A percentile compares a stretch with the other conserved stretches of the same genome.
These are phyloP conservation scores for Diachrysia chrysitis DNA, from an alignment of 2,888 invertebrate species.

Conservation along the genomic window DNA sequence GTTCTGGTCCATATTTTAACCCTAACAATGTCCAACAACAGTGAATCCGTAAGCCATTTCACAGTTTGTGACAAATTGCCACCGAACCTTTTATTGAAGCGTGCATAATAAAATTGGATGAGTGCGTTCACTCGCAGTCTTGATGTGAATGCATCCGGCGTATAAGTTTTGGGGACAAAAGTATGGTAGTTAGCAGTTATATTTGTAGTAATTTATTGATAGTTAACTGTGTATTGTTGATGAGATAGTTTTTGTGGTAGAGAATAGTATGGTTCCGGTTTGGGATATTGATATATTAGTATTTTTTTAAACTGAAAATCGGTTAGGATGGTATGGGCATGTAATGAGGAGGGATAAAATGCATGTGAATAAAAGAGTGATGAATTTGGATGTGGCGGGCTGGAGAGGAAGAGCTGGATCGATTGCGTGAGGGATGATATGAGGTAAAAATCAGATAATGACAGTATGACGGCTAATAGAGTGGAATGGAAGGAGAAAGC, in stretches of 20 bases:
- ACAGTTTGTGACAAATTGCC: slow-evolving; percentile 66
- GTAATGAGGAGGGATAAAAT: too few relatives aligned
- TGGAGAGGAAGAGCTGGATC: too few relatives aligned
- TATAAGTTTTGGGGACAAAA: slow-evolving; percentile 34
- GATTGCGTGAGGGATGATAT: too few relatives aligned
- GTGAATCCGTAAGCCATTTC: slow-evolving; percentile 65
- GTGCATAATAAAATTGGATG: slow-evolving; percentile 60
- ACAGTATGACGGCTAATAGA: too few relatives aligned
- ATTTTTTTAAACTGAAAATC: too few relatives aligned
- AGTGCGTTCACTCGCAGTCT: slow-evolving; percentile 52
- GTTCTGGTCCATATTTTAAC: slow-evolving; percentile 10
- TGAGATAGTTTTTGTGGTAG: background rate
- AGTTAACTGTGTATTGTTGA: slow-evolving; percentile 25
- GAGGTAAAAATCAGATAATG: too few relatives aligned
- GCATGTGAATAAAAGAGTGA: too few relatives aligned
- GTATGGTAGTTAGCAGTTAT: slow-evolving; percentile 37
- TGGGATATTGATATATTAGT: background rate
- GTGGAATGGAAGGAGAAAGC: too few relatives aligned
- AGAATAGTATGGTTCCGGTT: background rate
- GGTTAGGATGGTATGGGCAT: too few relatives aligned
- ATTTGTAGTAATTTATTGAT: slow-evolving; percentile 53
- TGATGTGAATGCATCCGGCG: slow-evolving; percentile 55
- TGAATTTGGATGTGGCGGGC: too few relatives aligned
- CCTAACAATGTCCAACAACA: slow-evolving; percentile 33
- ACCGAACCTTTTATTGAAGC: slow-evolving; percentile 66